Conservation (phyloP, 1,140 invertebrate genomes). For the Bradynema listronoti region DNA sequence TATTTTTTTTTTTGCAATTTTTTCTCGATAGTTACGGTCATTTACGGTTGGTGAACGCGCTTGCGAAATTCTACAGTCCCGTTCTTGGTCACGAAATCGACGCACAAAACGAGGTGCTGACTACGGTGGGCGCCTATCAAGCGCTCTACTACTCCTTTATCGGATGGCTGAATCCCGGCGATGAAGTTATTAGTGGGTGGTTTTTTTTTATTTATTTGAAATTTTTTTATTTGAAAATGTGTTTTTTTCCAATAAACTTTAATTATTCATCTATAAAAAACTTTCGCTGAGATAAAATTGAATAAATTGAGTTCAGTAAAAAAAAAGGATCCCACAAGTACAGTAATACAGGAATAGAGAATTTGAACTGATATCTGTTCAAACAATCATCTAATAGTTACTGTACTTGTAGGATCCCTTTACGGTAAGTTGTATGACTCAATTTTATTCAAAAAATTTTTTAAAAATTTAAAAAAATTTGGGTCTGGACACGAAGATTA, state of each 20-base stretch:
- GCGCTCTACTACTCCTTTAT: slow-evolving; percentile 73
- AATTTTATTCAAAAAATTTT: too few species aligned
- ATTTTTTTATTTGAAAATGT: not conserved
- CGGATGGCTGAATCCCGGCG: slow-evolving; percentile 67
- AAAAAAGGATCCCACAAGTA: too few species aligned
- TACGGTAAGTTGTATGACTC: too few species aligned
- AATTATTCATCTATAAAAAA: not conserved
- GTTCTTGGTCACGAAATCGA: slow-evolving; percentile 71
- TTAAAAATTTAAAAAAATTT: too few species aligned
- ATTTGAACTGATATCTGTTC: too few species aligned
- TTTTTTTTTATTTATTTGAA: not conserved
- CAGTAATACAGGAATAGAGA: too few species aligned
- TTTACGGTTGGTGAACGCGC: slow-evolving; percentile 74
- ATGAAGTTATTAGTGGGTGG: slow-evolving; percentile 66
- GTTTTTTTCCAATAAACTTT: too few species aligned
- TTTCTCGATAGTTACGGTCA: slow-evolving; percentile 77
- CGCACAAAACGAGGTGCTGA: slow-evolving; percentile 74
- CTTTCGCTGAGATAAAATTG: slow-evolving; percentile 2
- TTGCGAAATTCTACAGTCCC: slow-evolving; percentile 77
- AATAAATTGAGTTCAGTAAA: not conserved
- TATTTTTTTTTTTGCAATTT: too few species aligned
- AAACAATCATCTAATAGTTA: too few species aligned
- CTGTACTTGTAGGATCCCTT: too few species aligned
- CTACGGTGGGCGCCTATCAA: slow-evolving; percentile 86
- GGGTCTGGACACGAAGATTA: too few species aligned